phyloP scores from a whole-genome alignment of 2,797 vertebrate species.

The Eulemur mongoz region DNA sequence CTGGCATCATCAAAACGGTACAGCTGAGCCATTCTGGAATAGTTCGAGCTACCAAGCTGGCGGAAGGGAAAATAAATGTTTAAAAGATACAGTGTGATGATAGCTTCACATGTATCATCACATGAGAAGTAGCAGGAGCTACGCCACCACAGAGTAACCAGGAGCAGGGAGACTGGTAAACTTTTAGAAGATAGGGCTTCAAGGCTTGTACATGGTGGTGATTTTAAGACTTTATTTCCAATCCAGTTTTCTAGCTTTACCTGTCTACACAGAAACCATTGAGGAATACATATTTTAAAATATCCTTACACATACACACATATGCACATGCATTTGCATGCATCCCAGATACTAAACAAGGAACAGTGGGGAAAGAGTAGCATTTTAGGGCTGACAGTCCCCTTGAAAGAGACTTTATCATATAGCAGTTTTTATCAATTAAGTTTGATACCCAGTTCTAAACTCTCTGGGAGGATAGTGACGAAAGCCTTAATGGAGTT shows the following conservation, averaged over 20 bases:
- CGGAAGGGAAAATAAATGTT: not conserved
- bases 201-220: not conserved
- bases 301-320: not conserved
- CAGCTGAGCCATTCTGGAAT: not conserved
- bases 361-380: not conserved
- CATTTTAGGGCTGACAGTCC: not conserved
- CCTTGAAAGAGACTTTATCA: not conserved
- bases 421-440: not conserved
- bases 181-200: not conserved
- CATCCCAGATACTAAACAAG: not conserved
- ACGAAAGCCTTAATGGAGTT: not conserved
- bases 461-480: not conserved
- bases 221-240: not conserved
- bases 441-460: not conserved
- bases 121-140: not conserved
- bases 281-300: not conserved
- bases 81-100: not conserved
- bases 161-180: not conserved
- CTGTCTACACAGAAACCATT: not conserved
- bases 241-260: not conserved
- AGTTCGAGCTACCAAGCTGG: not conserved
- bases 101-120: rapidly evolving
- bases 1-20: not conserved
- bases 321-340: too few species aligned
- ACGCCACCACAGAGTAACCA: not conserved